Conservation (phyloP, 2,888 invertebrate genomes). For the Scaptomyza caliginosa region DNA sequence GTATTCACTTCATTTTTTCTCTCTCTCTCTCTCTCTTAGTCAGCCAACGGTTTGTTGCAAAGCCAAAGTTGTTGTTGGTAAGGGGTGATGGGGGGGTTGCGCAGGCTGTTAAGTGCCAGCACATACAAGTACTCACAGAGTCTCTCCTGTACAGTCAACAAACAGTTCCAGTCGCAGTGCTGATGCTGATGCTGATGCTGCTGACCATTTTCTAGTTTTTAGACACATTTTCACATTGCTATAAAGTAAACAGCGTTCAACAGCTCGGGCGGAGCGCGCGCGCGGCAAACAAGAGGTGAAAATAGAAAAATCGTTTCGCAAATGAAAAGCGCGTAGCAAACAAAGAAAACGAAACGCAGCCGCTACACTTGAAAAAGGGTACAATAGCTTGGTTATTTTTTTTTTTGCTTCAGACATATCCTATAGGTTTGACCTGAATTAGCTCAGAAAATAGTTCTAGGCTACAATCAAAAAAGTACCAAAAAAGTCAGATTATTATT, state of each 20-base stretch:
- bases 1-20: constrained; percentile 71
- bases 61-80: background rate
- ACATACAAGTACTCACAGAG: constrained; percentile 52
- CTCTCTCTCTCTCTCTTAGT: too few relatives aligned
- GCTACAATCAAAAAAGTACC: too few relatives aligned
- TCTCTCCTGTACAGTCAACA: constrained; percentile 16
- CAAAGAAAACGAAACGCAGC: constrained; percentile 61
- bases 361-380: constrained; percentile 38
- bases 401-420: background rate
- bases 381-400: constrained; percentile 8
- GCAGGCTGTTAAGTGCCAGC: constrained; percentile 69
- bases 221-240: constrained; percentile 75
- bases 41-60: constrained; percentile 18
- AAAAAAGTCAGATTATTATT: too few relatives aligned
- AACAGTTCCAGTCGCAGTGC: constrained; percentile 9
- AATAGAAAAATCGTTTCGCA: constrained; percentile 73
- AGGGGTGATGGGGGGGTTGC: background rate
- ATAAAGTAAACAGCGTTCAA: constrained; percentile 61
- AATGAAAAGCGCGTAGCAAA: constrained; percentile 74
- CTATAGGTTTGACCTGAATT: background rate
- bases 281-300: constrained; percentile 51
- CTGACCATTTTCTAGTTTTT: constrained; percentile 71
- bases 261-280: constrained; percentile 12
- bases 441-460: background rate
- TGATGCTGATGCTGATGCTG: constrained; percentile 30